Conservation (phyloP, 2,888 invertebrate species). For the Clistopyga incitator region DNA sequence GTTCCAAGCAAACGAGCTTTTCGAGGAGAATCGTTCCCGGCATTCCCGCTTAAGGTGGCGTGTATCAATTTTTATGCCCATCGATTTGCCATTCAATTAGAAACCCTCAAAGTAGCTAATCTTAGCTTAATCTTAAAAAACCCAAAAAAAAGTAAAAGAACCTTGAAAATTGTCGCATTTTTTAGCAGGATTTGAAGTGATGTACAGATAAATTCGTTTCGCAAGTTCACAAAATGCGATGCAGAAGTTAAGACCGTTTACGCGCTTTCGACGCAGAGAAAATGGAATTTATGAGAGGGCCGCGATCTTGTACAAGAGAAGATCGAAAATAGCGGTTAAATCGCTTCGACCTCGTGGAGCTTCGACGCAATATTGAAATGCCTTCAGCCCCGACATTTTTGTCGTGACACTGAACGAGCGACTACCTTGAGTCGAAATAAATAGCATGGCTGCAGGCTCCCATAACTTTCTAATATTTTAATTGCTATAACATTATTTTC, state of each 20-base stretch:
- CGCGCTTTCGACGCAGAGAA: not conserved
- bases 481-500: no score
- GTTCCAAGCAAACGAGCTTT: conserved; percentile 43
- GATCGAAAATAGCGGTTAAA: conserved; percentile 36
- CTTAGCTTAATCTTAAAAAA: no score
- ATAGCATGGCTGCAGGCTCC: not conserved
- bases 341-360: conserved; percentile 17
- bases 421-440: not conserved
- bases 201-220: not conserved
- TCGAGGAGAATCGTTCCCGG: conserved; percentile 11
- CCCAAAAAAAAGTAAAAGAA: no score
- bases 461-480: no score
- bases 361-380: conserved; percentile 48
- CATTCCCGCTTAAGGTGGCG: not conserved
- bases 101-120: not conserved
- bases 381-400: conserved; percentile 8
- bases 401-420: conserved; percentile 40
- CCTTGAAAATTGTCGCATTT: no score
- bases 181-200: no score
- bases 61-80: not conserved
- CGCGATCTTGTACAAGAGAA: not conserved
- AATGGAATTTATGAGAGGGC: not conserved
- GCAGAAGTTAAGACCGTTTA: not conserved
- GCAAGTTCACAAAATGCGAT: not conserved
- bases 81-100: not conserved